Conservation (phyloP, 2,888 invertebrate genomes). For the Agriopis aurantiaria region DNA sequence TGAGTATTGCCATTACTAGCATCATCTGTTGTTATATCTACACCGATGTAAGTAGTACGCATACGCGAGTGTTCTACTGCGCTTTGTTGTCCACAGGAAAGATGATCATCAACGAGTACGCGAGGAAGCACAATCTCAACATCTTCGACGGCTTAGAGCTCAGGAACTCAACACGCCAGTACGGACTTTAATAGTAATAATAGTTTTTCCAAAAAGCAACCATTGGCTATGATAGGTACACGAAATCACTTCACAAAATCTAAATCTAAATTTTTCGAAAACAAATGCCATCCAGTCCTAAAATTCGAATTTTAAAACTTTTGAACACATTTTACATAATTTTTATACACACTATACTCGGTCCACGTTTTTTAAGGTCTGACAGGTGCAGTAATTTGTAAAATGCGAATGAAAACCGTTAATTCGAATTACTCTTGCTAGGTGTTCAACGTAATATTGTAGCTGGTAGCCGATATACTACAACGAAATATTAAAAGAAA, state of each 20-base stretch:
- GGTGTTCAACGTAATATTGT: too few relatives aligned
- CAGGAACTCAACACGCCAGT: constrained; percentile 92
- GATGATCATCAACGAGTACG: constrained; percentile 91
- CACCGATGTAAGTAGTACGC: constrained; percentile 8
- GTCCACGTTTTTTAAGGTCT: neutral
- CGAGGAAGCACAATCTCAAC: constrained; percentile 91
- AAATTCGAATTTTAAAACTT: constrained; percentile 4
- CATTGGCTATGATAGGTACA: constrained; percentile 16
- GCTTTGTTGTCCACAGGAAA: constrained; percentile 87
- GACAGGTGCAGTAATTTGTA: too few relatives aligned
- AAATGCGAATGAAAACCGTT: neutral
- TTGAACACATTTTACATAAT: too few relatives aligned
- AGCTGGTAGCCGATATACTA: too few relatives aligned
- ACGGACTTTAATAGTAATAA: constrained; percentile 91
- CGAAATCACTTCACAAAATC: neutral
- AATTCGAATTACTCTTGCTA: too few relatives aligned
- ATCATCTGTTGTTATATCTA: constrained; percentile 31
- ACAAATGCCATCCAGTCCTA: constrained; percentile 13
- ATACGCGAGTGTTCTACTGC: constrained; percentile 56
- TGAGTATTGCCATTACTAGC: neutral
- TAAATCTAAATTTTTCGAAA: constrained; percentile 4
- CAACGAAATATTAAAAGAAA: too few relatives aligned
- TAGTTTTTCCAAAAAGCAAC: constrained; percentile 72
- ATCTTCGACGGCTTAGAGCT: constrained; percentile 92
- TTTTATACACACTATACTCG: neutral